Percentiles rank a stretch among this genome's conserved stretches.
Conservation (phyloP, 2,113 vertebrate genomes). For the Mustela lutreola region DNA sequence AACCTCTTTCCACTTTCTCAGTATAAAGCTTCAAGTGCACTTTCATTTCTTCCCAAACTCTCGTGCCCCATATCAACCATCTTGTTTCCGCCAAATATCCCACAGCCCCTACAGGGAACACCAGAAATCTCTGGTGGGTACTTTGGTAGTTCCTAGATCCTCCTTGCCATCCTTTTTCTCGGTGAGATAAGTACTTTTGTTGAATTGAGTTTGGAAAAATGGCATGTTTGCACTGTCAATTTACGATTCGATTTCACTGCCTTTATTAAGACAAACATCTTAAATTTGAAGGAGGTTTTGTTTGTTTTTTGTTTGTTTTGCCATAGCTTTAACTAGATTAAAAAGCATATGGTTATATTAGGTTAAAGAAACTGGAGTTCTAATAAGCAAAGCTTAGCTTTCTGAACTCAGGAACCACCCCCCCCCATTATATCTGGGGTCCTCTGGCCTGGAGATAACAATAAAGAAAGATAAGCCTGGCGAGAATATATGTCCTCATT, state of each 20-base stretch:
- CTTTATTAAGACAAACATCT: background rate
- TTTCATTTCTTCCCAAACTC: slow-evolving; percentile 15
- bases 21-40: background rate
- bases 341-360: background rate
- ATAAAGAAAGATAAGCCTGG: background rate
- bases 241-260: background rate
- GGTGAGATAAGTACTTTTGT: background rate
- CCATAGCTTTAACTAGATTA: background rate
- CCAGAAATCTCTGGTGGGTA: background rate
- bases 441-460: background rate
- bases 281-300: background rate
- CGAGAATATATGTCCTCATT: background rate
- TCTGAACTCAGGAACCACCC: background rate
- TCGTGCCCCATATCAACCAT: background rate
- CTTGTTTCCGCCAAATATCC: background rate
- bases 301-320: background rate
- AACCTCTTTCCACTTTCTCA: background rate
- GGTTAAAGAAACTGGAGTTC: background rate
- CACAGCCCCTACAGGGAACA: background rate
- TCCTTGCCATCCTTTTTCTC: background rate
- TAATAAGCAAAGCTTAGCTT: background rate
- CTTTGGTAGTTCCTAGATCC: too few species aligned
- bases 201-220: background rate
- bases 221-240: background rate
- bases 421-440: background rate